Percentiles rank a stretch among this genome's conserved stretches.
These are phyloP conservation scores for Agonopterix heracliana DNA, from an alignment of 2,888 invertebrate genomes.

Conservation along the genomic window DNA sequence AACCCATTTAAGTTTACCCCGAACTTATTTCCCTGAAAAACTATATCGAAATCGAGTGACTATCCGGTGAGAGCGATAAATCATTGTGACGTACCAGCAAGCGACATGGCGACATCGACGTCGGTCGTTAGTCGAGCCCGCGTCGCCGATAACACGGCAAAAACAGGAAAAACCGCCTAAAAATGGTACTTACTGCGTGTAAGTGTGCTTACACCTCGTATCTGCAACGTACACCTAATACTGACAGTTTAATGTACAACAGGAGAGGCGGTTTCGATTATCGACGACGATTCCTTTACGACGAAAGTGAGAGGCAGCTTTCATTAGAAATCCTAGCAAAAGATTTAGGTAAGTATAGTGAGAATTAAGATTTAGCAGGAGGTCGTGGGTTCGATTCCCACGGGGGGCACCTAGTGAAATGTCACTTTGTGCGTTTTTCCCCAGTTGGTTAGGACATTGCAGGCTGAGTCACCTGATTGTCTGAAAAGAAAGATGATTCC, in stretches of 20 bases:
- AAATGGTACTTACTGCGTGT: background rate
- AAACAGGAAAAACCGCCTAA: conserved; percentile 34
- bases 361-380: too few species aligned
- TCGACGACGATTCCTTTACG: too few species aligned
- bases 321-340: too few species aligned
- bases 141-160: conserved; percentile 45
- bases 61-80: conserved; percentile 45
- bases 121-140: conserved; percentile 50
- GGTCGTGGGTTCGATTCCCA: too few species aligned
- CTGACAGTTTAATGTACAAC: background rate
- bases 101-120: conserved; percentile 35
- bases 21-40: conserved; percentile 9
- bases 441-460: too few species aligned
- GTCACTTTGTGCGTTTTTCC: too few species aligned
- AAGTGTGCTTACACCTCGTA: background rate
- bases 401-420: too few species aligned
- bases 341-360: too few species aligned
- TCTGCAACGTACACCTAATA: background rate
- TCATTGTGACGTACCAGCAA: conserved; percentile 55
- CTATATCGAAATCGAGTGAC: conserved; percentile 26
- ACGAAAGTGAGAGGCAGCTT: too few species aligned
- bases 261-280: too few species aligned
- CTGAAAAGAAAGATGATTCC: too few species aligned
- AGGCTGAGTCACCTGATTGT: too few species aligned
- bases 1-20: background rate